These are phyloP conservation scores for Pygoscelis adeliae DNA, from an alignment of 2,113 vertebrate genomes.

Conservation along the genomic window DNA sequence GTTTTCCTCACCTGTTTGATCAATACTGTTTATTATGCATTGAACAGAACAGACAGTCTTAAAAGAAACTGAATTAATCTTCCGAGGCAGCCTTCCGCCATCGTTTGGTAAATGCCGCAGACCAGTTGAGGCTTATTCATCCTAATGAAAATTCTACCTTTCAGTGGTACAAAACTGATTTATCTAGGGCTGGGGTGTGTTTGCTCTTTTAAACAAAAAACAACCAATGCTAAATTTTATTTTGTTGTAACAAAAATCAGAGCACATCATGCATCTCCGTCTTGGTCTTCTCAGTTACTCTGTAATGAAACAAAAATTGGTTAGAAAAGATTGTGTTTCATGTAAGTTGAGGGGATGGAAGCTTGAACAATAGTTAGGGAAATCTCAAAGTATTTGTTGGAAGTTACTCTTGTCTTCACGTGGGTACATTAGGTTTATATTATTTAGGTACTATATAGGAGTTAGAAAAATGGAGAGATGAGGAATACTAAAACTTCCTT, in stretches of 20 bases:
- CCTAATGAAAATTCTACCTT: not conserved
- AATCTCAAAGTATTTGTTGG: not conserved
- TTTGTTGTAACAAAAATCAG: rapidly evolving
- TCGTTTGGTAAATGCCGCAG: not conserved
- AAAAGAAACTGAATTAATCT: not conserved
- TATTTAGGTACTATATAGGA: not conserved
- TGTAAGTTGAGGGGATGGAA: rapidly evolving
- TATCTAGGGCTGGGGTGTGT: not conserved
- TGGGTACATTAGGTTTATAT: not conserved
- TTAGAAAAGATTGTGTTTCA: not conserved
- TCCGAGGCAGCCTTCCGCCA: not conserved
- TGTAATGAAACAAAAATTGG: not conserved
- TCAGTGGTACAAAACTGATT: not conserved
- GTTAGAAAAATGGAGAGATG: not conserved
- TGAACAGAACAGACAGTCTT: not conserved
- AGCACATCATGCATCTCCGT: rapidly evolving
- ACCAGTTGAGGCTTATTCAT: not conserved
- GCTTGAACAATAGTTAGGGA: not conserved
- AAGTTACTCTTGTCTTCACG: rapidly evolving
- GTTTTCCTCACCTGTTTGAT: not conserved
- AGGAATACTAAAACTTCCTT: not conserved
- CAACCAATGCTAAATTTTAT: not conserved
- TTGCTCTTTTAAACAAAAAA: not conserved
- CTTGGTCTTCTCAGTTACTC: not conserved
- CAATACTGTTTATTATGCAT: not conserved